Evolutionary conservation across 2,113 vertebrate species (phyloP), one percentile per base, ranked within the genome.

Genomic region (Myotis davidii): DNA sequence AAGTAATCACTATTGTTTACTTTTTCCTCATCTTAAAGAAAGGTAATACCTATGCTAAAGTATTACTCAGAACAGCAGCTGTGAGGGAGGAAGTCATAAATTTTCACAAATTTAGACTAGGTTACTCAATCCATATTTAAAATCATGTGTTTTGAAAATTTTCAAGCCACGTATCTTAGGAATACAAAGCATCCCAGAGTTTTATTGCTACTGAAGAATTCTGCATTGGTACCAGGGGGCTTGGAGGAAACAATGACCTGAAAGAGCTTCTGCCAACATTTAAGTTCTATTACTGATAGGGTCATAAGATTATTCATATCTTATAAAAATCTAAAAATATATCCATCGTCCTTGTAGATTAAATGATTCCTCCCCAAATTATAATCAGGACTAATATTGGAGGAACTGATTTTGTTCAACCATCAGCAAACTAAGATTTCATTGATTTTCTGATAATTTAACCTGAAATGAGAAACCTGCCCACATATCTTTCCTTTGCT

Each of bases 251-350:
- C 5, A 50, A 39, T 59, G 34, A 77, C 39, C 77, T 27, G 23
- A 84, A 93, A 85, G n/a, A 82, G n/a, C 27, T 87, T 88, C 32
- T 34, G 11, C 86, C 17, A 94, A 77, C 16, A 73, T 14, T 27
- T 14, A 65, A 65, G 88, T 87, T 83, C 45, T 83, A 20, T 76
- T 85, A 90, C 4, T 74, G 14, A 69, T 1, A 74, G 17, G 37
- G 37, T 34, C 32, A 14, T 56, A 92, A 27, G n/a, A 81, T 50
- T 39, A 93, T n/a, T 73, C 34, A 54, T 34, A 34, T 52, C 25
- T 89, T 89, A 90, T 0, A 37, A 5, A 95, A 90, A 81, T 96
- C 18, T 77, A 93, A 89, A 95, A 88, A 90, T 69, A 79, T 16
- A 56, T 2, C 11, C 48, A 64, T 3, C 54, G 10, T 70, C 34